Base-by-base conservation (phyloP, 23 tunicate genomes). In the Ascidia mentula region DNA sequence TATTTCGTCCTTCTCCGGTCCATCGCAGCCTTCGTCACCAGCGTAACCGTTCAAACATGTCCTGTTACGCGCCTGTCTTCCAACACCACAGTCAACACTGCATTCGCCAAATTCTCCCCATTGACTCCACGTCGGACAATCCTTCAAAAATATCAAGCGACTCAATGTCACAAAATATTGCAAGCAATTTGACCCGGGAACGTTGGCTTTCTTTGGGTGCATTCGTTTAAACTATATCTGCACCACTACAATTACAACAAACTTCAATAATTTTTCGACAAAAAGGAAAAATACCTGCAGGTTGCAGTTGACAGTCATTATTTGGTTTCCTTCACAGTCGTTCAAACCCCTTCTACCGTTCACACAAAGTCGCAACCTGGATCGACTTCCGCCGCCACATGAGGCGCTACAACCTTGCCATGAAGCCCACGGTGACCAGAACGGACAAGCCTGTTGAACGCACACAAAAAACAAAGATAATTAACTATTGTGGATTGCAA, bases 21-120 rank as follows among this genome's bases (percentile, higher is more conserved):
- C 93, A 22, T 59, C 36, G 81, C 98, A 93, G 32, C 93, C 93
- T 24, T 33, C 93, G 40, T 77, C 79, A 59, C 93, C 93, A 46
- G 93, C 82, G 18, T 75, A 46, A 13, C 93, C 93, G 38, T 80
- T 75, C 35, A 46, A 24, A 72, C 92, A 87, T 9, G 34, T 45
- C 32, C 92, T 60, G 53, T 34, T 32, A 6, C 84, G 73, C 26
- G 60, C 46, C 32, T 75, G 69, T 6, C 24, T 32, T 61, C 92
- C 92, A 0, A 20, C 36, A 3, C 86, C 92, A 39, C 92, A 87
- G 22, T 85, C 36, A 3, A 31, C 69, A 42, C 72, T 39, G 45
- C 92, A 87, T 6, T 53, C 73, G 31, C 65, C 39, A 69, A 65
- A 87, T 39, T 76, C 69, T 20, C 86, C 72, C 75, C 79, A 87